These are phyloP conservation scores for Accipiter cooperii DNA, from an alignment of 2,113 vertebrate genomes.

Conservation along the genomic window DNA sequence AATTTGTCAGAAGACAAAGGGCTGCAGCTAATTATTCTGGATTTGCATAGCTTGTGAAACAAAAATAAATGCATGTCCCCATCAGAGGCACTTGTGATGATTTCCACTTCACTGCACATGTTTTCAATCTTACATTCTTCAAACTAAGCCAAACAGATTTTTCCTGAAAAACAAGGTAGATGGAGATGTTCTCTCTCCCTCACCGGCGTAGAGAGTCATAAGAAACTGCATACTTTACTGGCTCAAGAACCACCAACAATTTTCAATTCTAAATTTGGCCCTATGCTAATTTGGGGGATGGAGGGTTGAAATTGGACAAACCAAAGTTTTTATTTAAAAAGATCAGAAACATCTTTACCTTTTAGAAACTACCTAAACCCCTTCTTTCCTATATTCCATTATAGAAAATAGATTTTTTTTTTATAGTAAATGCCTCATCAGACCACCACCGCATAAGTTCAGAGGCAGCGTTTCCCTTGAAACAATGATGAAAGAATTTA, in stretches of 20 bases:
- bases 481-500: background rate
- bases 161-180: conserved; percentile 34
- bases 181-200: background rate
- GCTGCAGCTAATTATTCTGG: conserved; percentile 47
- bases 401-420: background rate
- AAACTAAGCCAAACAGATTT: conserved; percentile 3
- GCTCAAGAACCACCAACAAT: background rate
- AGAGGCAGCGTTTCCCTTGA: background rate
- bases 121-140: conserved; percentile 31
- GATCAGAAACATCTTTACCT: background rate
- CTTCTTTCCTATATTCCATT: background rate
- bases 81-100: conserved; percentile 36
- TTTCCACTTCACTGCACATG: conserved; percentile 31
- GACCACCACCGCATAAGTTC: background rate
- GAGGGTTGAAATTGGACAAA: background rate
- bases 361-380: background rate
- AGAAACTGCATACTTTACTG: background rate
- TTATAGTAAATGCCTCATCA: background rate
- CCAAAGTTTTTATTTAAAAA: background rate
- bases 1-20: conserved; percentile 45
- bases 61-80: conserved; percentile 37
- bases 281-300: background rate
- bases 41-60: conserved; percentile 49
- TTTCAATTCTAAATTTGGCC: background rate
- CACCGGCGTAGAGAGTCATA: accelerated